Evolutionary conservation across 2,797 vertebrate genomes (phyloP), one percentile per base, ranked within the genome.

Genomic region (Craterocephalus amniculus): DNA sequence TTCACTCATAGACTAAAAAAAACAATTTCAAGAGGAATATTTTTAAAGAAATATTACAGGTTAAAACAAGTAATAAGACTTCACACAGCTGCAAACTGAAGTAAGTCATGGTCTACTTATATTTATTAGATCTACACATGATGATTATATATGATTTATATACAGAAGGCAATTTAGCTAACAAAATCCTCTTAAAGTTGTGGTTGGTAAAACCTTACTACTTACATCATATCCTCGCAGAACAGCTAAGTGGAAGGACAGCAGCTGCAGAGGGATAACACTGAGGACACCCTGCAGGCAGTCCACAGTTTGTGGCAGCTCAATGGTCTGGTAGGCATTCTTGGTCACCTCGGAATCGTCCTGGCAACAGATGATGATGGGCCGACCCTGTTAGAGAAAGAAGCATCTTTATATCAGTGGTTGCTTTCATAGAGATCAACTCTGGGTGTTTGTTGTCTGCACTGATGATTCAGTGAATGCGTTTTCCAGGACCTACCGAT

Each of bases 191-290:
- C 52, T 20, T 31, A n/a, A n/a, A n/a, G 22, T 20, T 67, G 29
- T 35, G 12, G 32, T 29, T 27, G 3, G 20, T 60, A 35, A 26
- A 54, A 26, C 27, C 12, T 16, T 7, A 8, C 14, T 57, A 92
- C 97, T 76, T 93, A 98, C 97, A 3, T 99, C 97, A 24, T 93
- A 98, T 93, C 97, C 97, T 86, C 97, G 91, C 83, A 97, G 94
- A 56, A 98, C 97, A 18, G 97, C 97, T 90, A 99, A 92, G 92
- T 99, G 97, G 90, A 99, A 98, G 4, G 97, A 99, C 56, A 99
- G 81, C 58, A 99, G 92, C 89, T 99, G 97, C 55, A 99, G 93
- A 1, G 96, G 97, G 78, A 99, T 96, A 84, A 99, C 97, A 2
- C 95, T 96, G 79, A 99, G 93, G 88, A 99, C 91, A 72, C 96